Evolutionary conservation across 2,797 vertebrate species (phyloP), one percentile per base, ranked within the genome.

Genomic region (Chanos chanos): DNA sequence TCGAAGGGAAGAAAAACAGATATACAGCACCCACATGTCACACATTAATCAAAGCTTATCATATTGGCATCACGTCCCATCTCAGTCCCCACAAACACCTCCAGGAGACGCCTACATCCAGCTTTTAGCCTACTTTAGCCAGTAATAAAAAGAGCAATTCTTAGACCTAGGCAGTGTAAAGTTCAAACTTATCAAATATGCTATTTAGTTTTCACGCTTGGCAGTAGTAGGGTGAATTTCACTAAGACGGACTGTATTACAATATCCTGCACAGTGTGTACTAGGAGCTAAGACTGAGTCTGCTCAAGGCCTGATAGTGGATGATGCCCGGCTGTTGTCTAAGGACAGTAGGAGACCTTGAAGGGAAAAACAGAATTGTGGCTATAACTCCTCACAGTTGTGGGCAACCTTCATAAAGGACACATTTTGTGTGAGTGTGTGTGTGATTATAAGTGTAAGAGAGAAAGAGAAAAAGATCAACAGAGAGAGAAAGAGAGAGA

Each of bases 341-440:
- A 69, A 75, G 69, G 69, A 72, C 62, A 57, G 25, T 41, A 3
- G 19, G 50, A 55, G 68, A 67, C 64, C 64, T 67, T 57, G 64
- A 51, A 52, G 47, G 61, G 40, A 45, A 57, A 58, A 30, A 15
- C 12, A 41, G 68, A 74, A 68, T 64, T 66, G 63, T 49, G 37
- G 50, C 27, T 60, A 74, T 74, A 70, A 71, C 18, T 71, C 64
- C 68, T 74, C 9, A 68, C 54, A 43, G 59, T 61, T 44, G 52
- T 25, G 49, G 24, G 45, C 52, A 54, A 62, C 61, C 56, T 65
- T 71, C 45, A 56, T 13, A 55, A 50, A 61, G 61, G 61, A 40
- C 55, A 60, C 9, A 40, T 45, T 62, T 5, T 49, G 6, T 7
- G 27, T 49, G 6, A 34, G n/a, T 45, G 7, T 64, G 27, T 30